Base-by-base conservation (phyloP, 2,888 invertebrate species). In the Theretra japonica region DNA sequence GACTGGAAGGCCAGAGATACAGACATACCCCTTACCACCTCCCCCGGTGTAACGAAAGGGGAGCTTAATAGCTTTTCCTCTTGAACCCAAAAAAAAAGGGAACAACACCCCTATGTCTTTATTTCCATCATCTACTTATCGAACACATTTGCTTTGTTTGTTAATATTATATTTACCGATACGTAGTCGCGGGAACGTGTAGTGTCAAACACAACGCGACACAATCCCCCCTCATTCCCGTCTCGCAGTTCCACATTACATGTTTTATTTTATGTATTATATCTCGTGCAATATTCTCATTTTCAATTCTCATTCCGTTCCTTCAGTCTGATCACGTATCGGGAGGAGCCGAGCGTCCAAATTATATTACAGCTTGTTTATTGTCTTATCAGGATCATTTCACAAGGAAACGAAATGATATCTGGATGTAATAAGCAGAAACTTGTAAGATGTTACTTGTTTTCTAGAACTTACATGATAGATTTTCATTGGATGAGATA, bases 291-390 rank as follows among this genome's bases (percentile, higher is more conserved):
- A 65, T 65, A 65, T 65, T 65, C 65, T 48, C 65, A 65, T 65
- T 65, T 65, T 65, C 65, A 65, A 65, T 65, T 65, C 23, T 23
- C 65, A 65, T 65, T 65, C 48, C 41, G 23, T 48, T 65, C 41
- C 15, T 53, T 53, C 19, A 65, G 65, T 65, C 65, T 23, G 65
- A 65, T 65, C 65, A 65, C 65, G 65, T 65, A 65, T 65, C 65
- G 48, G 48, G 41, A 41, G 48, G 65, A 48, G 48, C 48, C 25
- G 65, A 23, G 65, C 23, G 65, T 48, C 41, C 65, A 65, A 65
- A 65, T 65, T 65, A 65, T 65, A 65, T 65, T 48, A 65, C 48
- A 65, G 41, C 23, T 65, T 65, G 65, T 65, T 65, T 65, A 65
- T 65, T 65, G 65, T 65, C 65, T 65, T 41, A 65, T 65, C 48